These are phyloP conservation scores for Hylia prasina DNA, from an alignment of 2,113 vertebrate genomes.

Conservation along the genomic window DNA sequence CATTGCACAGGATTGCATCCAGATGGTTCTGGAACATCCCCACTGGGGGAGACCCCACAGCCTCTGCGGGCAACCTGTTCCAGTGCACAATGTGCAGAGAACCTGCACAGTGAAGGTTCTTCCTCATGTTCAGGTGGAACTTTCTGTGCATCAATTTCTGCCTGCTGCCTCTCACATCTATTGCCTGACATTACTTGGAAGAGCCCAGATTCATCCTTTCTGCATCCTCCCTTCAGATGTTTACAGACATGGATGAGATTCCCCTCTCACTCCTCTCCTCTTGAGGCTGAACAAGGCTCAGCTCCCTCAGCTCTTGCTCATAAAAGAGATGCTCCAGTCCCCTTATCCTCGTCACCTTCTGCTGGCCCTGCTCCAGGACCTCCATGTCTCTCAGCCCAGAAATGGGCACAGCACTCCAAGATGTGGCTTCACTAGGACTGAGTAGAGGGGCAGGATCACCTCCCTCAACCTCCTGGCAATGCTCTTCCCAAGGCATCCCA, in stretches of 20 bases:
- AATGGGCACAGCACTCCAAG: background rate
- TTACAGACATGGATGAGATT: background rate
- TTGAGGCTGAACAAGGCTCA: background rate
- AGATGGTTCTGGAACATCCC: background rate
- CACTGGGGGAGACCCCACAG: background rate
- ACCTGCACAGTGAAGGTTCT: background rate
- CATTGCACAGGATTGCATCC: background rate
- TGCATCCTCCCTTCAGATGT: background rate
- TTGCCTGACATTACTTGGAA: background rate
- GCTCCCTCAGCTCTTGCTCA: background rate
- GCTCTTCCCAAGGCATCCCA: background rate
- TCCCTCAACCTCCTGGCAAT: background rate
- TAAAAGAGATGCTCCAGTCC: background rate
- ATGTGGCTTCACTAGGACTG: background rate
- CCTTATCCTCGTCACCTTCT: background rate
- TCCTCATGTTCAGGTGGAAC: background rate
- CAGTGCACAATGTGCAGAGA: fast-evolving
- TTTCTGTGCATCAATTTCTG: background rate
- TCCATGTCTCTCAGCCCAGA: background rate
- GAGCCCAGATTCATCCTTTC: background rate
- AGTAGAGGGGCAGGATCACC: background rate
- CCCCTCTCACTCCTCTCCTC: background rate
- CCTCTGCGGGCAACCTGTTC: background rate
- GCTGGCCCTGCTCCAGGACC: background rate
- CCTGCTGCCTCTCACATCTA: background rate